Conservation (phyloP, 2,113 vertebrate genomes). For the Sinocyclocheilus rhinocerous region DNA sequence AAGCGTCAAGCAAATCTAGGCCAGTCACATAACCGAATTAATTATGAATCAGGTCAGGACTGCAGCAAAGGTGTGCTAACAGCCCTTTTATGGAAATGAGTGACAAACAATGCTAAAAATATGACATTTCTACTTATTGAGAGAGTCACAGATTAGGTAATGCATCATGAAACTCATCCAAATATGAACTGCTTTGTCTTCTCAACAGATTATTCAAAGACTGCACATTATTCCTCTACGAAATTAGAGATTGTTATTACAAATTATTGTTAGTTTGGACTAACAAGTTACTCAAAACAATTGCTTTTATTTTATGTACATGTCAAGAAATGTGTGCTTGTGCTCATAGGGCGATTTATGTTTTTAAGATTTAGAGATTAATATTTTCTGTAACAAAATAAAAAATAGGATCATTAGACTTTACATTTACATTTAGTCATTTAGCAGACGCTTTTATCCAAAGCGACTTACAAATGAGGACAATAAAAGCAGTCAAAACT, state of each 20-base stretch:
- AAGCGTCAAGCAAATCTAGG: not conserved
- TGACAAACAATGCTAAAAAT: constrained; percentile 8
- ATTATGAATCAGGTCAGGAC: not conserved
- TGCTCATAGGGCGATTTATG: not conserved
- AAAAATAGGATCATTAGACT: too few species aligned
- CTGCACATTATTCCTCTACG: not conserved
- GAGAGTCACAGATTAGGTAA: not conserved
- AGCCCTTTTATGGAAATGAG: not conserved
- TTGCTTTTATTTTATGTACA: not conserved
- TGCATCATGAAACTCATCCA: not conserved
- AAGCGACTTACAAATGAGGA: too few species aligned
- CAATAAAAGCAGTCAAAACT: too few species aligned
- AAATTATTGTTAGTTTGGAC: not conserved
- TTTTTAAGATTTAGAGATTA: not conserved
- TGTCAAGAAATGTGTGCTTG: not conserved
- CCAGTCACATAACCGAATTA: not conserved
- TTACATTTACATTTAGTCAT: too few species aligned
- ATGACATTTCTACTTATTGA: not conserved
- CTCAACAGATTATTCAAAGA: not conserved
- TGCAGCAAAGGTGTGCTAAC: not conserved
- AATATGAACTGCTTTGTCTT: not conserved
- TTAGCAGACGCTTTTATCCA: too few species aligned
- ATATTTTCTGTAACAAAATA: not conserved
- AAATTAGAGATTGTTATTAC: not conserved
- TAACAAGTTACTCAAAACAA: not conserved